phyloP scores from a whole-genome alignment of 2,888 invertebrate species.

The Sphaerophoria taeniata region DNA sequence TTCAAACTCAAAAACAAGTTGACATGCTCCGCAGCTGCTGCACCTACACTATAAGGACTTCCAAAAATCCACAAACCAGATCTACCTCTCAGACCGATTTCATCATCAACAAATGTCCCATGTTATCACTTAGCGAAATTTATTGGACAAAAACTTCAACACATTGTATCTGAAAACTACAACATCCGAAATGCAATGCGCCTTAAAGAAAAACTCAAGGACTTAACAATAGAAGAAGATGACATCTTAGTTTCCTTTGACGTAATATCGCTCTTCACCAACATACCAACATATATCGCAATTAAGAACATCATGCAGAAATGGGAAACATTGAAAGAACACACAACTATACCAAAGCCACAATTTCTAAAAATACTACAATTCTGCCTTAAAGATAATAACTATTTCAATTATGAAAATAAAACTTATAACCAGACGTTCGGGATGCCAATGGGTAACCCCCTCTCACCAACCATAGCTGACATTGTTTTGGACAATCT shows the following conservation, averaged over 20 bases:
- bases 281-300: conserved; percentile 29
- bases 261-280: conserved; percentile 25
- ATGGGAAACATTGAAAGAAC: too few relatives aligned
- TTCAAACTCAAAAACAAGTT: conserved; percentile 1
- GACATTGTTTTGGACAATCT: neutral
- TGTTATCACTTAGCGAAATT: conserved; percentile 27
- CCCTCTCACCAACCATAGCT: conserved; percentile 2
- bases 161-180: neutral
- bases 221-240: conserved; percentile 20
- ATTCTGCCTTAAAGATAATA: too few relatives aligned
- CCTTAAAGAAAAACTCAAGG: conserved; percentile 20
- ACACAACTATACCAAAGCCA: too few relatives aligned
- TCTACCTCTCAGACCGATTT: conserved; percentile 14
- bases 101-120: conserved; percentile 19
- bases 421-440: neutral
- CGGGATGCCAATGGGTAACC: conserved; percentile 2
- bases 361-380: too few relatives aligned
- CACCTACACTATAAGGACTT: conserved; percentile 27
- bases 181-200: neutral
- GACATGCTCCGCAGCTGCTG: conserved; percentile 9
- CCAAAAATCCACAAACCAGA: conserved; percentile 40
- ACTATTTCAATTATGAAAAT: neutral
- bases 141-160: conserved; percentile 23
- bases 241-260: conserved; percentile 34
- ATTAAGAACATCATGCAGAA: conserved; percentile 17